Evolutionary conservation across 2,797 vertebrate species (phyloP).

Genomic region (Gymnoscopelus braueri): DNA sequence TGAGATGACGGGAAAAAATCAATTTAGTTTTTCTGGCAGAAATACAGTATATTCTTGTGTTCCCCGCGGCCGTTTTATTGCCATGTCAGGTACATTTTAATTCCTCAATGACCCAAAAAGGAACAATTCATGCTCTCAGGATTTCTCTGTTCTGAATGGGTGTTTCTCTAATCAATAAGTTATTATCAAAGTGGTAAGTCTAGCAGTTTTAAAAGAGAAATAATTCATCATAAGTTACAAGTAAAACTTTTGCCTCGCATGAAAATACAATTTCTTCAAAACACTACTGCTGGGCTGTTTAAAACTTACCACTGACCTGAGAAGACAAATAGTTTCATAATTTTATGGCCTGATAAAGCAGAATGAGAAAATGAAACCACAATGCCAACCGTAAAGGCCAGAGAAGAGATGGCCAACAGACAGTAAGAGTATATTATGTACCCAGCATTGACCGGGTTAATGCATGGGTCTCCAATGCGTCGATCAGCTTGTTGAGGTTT

Average conservation of each 20-base stretch:
- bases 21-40: constrained; percentile 46
- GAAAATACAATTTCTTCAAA: constrained; percentile 38
- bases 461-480: too few relatives aligned
- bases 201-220: constrained; percentile 36
- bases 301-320: constrained; percentile 52
- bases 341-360: too few relatives aligned
- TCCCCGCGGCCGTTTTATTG: constrained; percentile 9
- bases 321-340: constrained; percentile 20
- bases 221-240: constrained; percentile 23
- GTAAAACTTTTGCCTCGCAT: constrained; percentile 20
- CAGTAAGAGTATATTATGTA: too few relatives aligned
- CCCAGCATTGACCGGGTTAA: too few relatives aligned
- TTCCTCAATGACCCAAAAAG: constrained; percentile 49
- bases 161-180: constrained; percentile 54
- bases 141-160: constrained; percentile 40
- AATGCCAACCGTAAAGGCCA: constrained; percentile 42
- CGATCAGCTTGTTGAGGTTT: too few relatives aligned
- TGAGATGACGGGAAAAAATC: constrained; percentile 53
- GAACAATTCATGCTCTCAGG: constrained; percentile 24
- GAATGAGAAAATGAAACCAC: not conserved
- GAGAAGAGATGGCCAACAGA: not conserved
- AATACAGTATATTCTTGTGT: constrained; percentile 29
- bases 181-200: constrained; percentile 55
- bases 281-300: constrained; percentile 35
- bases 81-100: constrained; percentile 38